Base-by-base conservation (phyloP, 1,140 invertebrate species). In the Sitophilus oryzae region DNA sequence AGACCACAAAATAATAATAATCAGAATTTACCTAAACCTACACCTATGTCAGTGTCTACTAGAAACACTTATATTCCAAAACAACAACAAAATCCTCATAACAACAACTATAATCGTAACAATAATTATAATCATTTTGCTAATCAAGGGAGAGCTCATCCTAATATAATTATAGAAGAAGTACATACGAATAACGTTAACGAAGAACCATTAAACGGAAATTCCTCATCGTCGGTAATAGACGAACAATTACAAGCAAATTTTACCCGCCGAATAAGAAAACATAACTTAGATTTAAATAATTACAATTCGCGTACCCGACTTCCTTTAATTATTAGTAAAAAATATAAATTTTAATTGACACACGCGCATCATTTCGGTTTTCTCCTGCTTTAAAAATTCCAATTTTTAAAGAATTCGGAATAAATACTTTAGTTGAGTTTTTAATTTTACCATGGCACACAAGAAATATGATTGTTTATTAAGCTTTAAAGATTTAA, bases 281-380 rank as follows among this genome's bases (percentile, higher is more conserved):
- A 3, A 47, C 15, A 15, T 10, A 36, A 47, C 45, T 47, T 47
- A 34, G 34, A 36, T 30, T 47, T 47, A 47, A 47, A 47, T 34
- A 47, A 47, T 30, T 47, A n/a, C 1, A 47, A 15, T 16, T 9
- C 8, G 16, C 21, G 14, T n/a, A 34, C n/a, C n/a, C n/a, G n/a
- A n/a, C n/a, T n/a, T n/a, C 22, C 45, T 5, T 30, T 19, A 10
- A 47, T 47, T 16, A 8, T 19, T 47, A 34, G 22, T n/a, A 25
- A 47, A 35, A 1, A 19, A 2, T 47, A 18, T 16, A 47, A 47
- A 9, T 15, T 34, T 10, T 47, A 15, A 15, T 47, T 2, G 45
- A 47, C 35, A 47, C 45, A 11, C 22, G 45, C 18, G 23, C 45
- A 18, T 47, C 45, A 1, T 6, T 25, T 16, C 30, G 45, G 30